Base-by-base conservation (phyloP, 2,888 invertebrate genomes). In the Xanthia togata region DNA sequence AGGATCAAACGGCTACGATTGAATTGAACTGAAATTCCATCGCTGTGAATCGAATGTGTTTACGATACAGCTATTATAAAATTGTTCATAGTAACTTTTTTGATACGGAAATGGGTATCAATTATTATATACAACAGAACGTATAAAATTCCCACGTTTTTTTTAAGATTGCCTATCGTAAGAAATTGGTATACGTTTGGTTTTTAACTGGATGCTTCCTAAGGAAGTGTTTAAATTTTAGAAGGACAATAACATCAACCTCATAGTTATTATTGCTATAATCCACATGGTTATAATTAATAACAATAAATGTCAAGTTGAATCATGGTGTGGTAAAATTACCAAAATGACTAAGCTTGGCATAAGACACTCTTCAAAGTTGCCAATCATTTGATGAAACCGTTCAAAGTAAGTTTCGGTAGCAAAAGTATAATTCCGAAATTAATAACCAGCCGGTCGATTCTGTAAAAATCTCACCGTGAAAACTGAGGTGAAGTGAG, bases 1-100 rank as follows among this genome's bases (percentile, higher is more conserved):
- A 57, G n/a, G 79, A 65, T 83, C 81, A 81, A 84, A 74, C 20
- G 80, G 20, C 23, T n/a, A 60, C 26, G 71, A 85, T 85, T 74
- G 70, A 78, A 72, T 65, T 78, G 70, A 85, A 72, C 73, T 85
- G 53, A 70, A 75, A 73, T 82, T 71, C 70, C 70, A 41, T 26
- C 44, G 23, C 23, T 38, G 67, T 63, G 55, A 64, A 84, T 74
- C 81, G 64, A 84, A 68, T 79, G 67, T 84, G 68, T 84, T 82
- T 79, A 84, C 35, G 47, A 79, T 63, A 70, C 26, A 12, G n/a
- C 8, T 59, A 38, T 50, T 38, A 57, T 3, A 11, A 3, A 53
- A 38, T 23, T 69, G 4, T 44, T 70, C n/a, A 47, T 38, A 60
- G 5, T 47, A 11, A 50, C 14, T 41, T 50, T 65, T 60, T 70